phyloP scores from a whole-genome alignment of 1,140 invertebrate species.

The Drosophila sp. region DNA sequence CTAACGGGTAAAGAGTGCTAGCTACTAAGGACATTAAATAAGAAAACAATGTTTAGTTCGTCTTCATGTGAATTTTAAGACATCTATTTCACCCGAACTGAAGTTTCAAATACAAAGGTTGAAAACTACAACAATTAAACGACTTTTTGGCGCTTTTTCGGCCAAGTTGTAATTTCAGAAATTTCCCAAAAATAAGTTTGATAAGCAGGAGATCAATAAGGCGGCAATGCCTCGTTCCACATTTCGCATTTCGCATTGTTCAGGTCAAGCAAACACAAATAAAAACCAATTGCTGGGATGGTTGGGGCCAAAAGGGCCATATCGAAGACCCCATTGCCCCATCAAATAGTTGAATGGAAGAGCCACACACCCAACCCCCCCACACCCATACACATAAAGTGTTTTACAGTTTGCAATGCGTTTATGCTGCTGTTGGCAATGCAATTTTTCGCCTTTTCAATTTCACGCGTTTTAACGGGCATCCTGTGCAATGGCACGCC shows the following conservation, averaged over 20 bases:
- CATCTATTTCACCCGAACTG: no score
- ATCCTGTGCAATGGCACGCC: conserved; percentile 2
- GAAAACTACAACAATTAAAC: no score
- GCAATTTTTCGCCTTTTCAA: conserved; percentile 78
- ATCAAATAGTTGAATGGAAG: conserved; percentile 10
- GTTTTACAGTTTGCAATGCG: conserved; percentile 34
- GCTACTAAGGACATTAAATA: no score
- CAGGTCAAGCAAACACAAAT: neutral
- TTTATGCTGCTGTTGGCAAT: conserved; percentile 45
- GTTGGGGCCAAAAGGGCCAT: no score
- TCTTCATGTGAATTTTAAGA: no score
- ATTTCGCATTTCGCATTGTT: neutral
- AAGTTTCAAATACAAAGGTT: no score
- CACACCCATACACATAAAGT: conserved; percentile 22
- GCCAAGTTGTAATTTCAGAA: no score
- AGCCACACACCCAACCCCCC: neutral
- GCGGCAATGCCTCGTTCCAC: neutral
- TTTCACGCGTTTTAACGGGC: conserved; percentile 73
- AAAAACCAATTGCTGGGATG: neutral
- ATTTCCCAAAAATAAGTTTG: neutral
- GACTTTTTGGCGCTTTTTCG: no score
- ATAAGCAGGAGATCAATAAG: neutral
- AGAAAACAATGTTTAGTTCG: no score
- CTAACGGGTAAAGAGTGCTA: no score
- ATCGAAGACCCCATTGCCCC: neutral